Conservation (phyloP, 2,113 vertebrate species). For the Sylvietta virens region DNA sequence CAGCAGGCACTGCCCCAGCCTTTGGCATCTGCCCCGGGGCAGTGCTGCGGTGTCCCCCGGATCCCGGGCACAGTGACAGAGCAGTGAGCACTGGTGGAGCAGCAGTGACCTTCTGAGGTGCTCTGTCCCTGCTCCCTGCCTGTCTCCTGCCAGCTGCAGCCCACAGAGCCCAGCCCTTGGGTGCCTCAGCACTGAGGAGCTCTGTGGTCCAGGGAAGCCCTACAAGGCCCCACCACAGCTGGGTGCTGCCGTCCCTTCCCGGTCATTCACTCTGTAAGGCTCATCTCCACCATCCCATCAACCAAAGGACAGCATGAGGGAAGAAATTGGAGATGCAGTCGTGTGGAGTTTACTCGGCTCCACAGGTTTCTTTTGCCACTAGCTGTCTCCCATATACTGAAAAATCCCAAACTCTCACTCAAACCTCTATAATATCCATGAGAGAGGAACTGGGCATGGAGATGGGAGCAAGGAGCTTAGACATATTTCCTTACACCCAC, state of each 20-base stretch:
- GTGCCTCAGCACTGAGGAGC: accelerated
- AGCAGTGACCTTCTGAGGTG: not conserved
- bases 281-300: not conserved
- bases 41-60: accelerated
- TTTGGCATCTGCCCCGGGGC: not conserved
- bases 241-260: accelerated
- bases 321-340: not conserved
- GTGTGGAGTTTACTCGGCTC: not conserved
- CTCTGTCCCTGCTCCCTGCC: not conserved
- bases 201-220: not conserved
- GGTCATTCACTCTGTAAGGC: accelerated
- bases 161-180: accelerated
- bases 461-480: not conserved
- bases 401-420: conserved; percentile 1
- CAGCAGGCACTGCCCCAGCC: not conserved
- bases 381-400: not conserved
- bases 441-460: not conserved
- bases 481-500: conserved; percentile 11
- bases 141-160: not conserved
- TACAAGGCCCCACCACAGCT: not conserved
- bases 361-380: not conserved
- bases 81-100: not conserved
- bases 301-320: accelerated
- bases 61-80: not conserved
- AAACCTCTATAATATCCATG: not conserved